Percentiles rank a stretch among this genome's conserved stretches.
These are phyloP conservation scores for Saccopteryx bilineata DNA, from an alignment of 2,113 vertebrate species.

Conservation along the genomic window DNA sequence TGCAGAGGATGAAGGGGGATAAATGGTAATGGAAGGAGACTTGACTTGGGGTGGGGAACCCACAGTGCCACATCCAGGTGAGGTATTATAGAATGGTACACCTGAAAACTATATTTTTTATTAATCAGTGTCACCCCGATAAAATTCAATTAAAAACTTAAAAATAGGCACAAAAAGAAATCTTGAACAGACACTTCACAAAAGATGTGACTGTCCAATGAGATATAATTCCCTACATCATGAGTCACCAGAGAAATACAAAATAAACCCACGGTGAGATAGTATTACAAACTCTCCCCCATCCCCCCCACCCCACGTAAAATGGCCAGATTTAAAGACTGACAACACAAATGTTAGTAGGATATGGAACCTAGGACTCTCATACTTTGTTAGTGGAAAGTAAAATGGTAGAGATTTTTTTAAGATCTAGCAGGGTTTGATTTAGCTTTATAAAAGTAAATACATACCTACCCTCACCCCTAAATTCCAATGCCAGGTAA, in stretches of 20 bases:
- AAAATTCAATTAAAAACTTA: background rate
- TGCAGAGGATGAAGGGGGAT: background rate
- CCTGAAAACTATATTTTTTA: background rate
- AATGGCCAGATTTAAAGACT: background rate
- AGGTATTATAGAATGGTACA: background rate
- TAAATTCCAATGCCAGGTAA: background rate
- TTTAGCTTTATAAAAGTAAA: conserved; percentile 16
- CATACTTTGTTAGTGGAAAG: background rate
- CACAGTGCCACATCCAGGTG: background rate
- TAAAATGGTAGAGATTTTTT: background rate
- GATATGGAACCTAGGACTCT: too few species aligned
- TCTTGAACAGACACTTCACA: background rate
- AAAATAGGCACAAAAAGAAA: background rate
- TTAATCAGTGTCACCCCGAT: background rate
- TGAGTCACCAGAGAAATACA: background rate
- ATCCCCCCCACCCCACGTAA: background rate
- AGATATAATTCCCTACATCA: background rate
- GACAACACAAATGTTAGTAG: background rate
- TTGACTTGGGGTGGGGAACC: background rate
- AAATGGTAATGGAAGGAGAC: background rate
- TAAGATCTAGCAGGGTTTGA: background rate
- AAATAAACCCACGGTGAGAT: background rate
- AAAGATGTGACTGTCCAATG: background rate
- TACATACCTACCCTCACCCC: background rate
- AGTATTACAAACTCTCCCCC: background rate